These are phyloP conservation scores for Aphidoletes aphidimyza DNA, from an alignment of 2,888 invertebrate genomes.

Conservation along the genomic window DNA sequence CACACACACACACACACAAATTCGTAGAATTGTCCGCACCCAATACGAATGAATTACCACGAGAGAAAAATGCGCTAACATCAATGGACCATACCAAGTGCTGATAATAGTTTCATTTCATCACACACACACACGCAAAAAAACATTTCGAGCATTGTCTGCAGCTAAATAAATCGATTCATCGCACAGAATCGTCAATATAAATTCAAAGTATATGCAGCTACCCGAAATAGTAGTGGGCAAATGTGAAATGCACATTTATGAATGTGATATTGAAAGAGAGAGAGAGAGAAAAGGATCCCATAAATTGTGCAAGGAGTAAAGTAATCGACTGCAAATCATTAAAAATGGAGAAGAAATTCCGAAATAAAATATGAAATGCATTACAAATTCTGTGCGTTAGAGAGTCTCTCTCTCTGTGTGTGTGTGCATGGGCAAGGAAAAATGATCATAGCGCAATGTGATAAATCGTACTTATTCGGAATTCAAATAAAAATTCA, in stretches of 20 bases:
- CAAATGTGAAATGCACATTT: background rate
- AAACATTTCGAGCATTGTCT: slow-evolving; percentile 8
- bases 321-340: slow-evolving; percentile 37
- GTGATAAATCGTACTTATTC: slow-evolving; percentile 45
- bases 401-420: too few relatives aligned
- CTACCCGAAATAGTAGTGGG: background rate
- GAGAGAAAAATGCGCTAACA: slow-evolving; percentile 8
- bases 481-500: slow-evolving; percentile 51
- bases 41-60: background rate
- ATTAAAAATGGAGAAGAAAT: slow-evolving; percentile 38
- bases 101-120: slow-evolving; percentile 23
- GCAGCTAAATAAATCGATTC: slow-evolving; percentile 21
- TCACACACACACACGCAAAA: too few relatives aligned
- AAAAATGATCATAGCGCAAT: background rate
- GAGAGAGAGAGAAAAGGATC: background rate
- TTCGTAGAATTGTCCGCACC: background rate
- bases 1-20: background rate
- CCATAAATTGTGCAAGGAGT: slow-evolving; percentile 10
- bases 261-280: background rate
- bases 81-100: background rate
- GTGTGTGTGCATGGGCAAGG: too few relatives aligned
- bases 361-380: slow-evolving; percentile 19
- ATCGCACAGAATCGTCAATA: background rate
- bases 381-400: background rate
- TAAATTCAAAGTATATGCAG: slow-evolving; percentile 33